Conservation (phyloP, 2,113 vertebrate species). For the Myrmecophaga tridactyla region DNA sequence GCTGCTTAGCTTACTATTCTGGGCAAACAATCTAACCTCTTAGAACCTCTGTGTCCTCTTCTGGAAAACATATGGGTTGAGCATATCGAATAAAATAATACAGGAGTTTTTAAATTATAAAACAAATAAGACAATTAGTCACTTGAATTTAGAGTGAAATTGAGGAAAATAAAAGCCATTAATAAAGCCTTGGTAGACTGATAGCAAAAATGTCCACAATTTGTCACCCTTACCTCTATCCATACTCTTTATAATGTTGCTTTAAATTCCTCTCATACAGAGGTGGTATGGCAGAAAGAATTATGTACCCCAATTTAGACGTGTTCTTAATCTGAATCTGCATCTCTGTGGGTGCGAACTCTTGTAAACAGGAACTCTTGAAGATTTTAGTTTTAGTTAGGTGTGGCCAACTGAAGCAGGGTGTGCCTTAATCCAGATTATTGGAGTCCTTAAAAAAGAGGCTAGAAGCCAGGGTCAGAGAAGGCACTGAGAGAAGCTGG, state of each 20-base stretch:
- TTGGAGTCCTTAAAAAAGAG: too few species aligned
- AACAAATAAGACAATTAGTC: neutral
- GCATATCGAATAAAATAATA: neutral
- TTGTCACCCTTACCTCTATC: neutral
- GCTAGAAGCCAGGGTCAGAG: too few species aligned
- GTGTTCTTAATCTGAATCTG: too few species aligned
- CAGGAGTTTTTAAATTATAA: neutral
- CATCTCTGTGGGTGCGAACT: too few species aligned
- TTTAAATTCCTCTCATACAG: neutral
- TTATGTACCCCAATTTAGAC: too few species aligned
- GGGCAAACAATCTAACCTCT: neutral
- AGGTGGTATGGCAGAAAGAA: neutral
- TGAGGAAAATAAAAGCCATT: neutral
- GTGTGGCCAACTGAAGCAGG: too few species aligned
- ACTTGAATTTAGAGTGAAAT: neutral
- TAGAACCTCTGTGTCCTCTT: neutral
- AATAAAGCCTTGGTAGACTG: neutral
- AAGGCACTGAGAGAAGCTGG: too few species aligned
- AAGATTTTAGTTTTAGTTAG: too few species aligned
- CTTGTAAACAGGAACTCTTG: too few species aligned
- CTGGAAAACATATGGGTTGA: neutral
- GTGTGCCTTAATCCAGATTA: too few species aligned
- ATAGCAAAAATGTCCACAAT: neutral
- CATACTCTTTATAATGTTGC: neutral
- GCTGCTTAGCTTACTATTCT: neutral